Evolutionary conservation across 2,888 invertebrate species (phyloP).

Genomic region (Zelleria hepariella): DNA sequence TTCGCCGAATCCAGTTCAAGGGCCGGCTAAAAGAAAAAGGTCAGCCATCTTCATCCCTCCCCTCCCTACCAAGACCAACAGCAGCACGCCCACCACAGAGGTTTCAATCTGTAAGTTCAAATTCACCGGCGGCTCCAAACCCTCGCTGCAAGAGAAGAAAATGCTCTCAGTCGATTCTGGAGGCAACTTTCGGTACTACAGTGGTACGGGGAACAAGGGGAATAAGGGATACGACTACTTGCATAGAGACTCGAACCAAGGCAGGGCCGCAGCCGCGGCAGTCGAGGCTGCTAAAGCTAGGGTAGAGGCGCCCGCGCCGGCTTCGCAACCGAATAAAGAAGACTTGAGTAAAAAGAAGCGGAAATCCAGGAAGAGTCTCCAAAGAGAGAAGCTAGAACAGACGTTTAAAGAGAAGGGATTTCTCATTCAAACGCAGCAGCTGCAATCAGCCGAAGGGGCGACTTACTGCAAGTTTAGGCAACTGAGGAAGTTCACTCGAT

Average conservation of each 20-base stretch:
- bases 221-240: slow-evolving; percentile 87
- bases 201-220: slow-evolving; percentile 86
- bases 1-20: slow-evolving; percentile 48
- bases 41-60: slow-evolving; percentile 90
- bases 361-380: slow-evolving; percentile 85
- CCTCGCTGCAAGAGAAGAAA: slow-evolving; percentile 90
- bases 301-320: slow-evolving; percentile 21
- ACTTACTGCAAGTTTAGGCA: slow-evolving; percentile 95
- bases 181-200: slow-evolving; percentile 90
- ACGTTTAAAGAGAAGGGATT: slow-evolving; percentile 95
- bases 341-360: slow-evolving; percentile 74
- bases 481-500: slow-evolving; percentile 90
- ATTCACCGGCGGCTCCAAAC: slow-evolving; percentile 92
- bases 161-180: slow-evolving; percentile 92
- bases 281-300: slow-evolving; percentile 18
- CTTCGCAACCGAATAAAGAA: slow-evolving; percentile 34
- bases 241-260: slow-evolving; percentile 77
- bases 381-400: slow-evolving; percentile 89
- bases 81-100: slow-evolving; percentile 84
- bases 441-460: slow-evolving; percentile 93
- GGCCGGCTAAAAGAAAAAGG: slow-evolving; percentile 78
- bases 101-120: slow-evolving; percentile 95
- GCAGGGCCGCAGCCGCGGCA: slow-evolving; percentile 34
- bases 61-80: slow-evolving; percentile 79
- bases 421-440: slow-evolving; percentile 91